Conservation (phyloP, 1,140 invertebrate species). For the Zophobas atratus region DNA sequence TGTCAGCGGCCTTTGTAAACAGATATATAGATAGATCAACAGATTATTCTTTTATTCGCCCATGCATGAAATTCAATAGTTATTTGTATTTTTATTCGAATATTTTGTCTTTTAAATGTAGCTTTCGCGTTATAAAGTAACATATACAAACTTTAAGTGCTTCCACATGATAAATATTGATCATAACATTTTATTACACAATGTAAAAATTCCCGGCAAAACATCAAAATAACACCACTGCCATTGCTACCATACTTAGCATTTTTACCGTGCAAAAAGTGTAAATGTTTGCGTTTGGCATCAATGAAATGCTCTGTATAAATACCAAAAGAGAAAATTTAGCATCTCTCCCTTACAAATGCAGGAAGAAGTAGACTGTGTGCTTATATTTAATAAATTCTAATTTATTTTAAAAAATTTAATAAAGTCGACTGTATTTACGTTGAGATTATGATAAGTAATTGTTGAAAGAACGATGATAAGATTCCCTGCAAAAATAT, state of each 20-base stretch:
- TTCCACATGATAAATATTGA: background rate
- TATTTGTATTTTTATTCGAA: conserved; percentile 12
- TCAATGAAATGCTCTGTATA: background rate
- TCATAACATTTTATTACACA: background rate
- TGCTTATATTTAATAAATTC: conserved; percentile 11
- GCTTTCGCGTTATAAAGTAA: background rate
- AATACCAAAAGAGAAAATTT: too few species aligned
- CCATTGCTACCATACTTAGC: too few species aligned
- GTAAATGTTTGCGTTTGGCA: background rate
- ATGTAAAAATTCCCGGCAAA: background rate
- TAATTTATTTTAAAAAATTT: conserved; percentile 26
- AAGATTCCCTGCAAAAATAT: conserved; percentile 16
- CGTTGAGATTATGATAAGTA: conserved; percentile 27
- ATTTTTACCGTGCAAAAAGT: too few species aligned
- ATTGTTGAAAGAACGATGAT: conserved; percentile 16
- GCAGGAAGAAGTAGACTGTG: background rate
- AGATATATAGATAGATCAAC: conserved; percentile 15
- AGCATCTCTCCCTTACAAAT: background rate
- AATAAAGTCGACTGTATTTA: conserved; percentile 26
- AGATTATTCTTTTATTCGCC: conserved; percentile 1
- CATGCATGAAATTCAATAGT: conserved; percentile 15
- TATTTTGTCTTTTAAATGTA: conserved; percentile 13
- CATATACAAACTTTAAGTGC: background rate
- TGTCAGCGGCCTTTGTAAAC: conserved; percentile 15
- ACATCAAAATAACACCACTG: background rate